Evolutionary conservation across 2,113 vertebrate species (phyloP).

Genomic region (Romanogobio albipinnatus): DNA sequence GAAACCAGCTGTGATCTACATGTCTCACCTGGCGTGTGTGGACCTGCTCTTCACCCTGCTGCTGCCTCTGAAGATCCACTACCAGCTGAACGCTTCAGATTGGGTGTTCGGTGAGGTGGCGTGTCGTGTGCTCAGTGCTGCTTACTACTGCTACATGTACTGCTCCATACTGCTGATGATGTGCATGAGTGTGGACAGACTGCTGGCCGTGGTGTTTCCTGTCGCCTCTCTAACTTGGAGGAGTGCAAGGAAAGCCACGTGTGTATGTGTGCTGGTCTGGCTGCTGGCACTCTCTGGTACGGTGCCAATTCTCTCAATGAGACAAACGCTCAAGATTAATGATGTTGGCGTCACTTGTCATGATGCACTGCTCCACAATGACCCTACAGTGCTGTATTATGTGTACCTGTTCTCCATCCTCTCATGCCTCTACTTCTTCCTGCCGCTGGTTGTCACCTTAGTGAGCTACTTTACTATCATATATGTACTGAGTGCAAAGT

Average conservation of each 20-base stretch:
- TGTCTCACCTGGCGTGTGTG: conserved; percentile 88
- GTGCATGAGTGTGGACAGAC: conserved; percentile 86
- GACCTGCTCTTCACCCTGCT: conserved; percentile 88
- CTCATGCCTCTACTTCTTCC: conserved; percentile 84
- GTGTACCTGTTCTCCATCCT: conserved; percentile 85
- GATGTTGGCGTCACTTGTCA: too few relatives aligned
- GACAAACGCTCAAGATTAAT: too few relatives aligned
- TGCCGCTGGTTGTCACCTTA: conserved; percentile 82
- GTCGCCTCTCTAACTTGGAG: conserved; percentile 88
- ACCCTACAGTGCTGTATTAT: conserved; percentile 59
- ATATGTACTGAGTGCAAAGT: conserved; percentile 74
- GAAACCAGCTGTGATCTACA: conserved; percentile 88
- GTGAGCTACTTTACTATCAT: conserved; percentile 84
- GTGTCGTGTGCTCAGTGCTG: conserved; percentile 84
- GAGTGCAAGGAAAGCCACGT: conserved; percentile 71
- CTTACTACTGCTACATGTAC: conserved; percentile 95
- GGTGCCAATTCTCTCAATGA: conserved; percentile 79
- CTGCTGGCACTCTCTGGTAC: conserved; percentile 79
- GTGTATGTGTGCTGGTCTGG: conserved; percentile 83
- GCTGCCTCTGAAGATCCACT: conserved; percentile 89
- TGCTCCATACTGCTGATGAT: conserved; percentile 90
- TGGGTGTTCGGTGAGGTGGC: conserved; percentile 85
- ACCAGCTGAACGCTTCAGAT: conserved; percentile 86
- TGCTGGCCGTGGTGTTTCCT: conserved; percentile 90
- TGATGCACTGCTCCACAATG: too few relatives aligned